These are phyloP conservation scores for Lepeophtheirus nordmannii DNA, from an alignment of 2,888 invertebrate species.

Conservation along the genomic window DNA sequence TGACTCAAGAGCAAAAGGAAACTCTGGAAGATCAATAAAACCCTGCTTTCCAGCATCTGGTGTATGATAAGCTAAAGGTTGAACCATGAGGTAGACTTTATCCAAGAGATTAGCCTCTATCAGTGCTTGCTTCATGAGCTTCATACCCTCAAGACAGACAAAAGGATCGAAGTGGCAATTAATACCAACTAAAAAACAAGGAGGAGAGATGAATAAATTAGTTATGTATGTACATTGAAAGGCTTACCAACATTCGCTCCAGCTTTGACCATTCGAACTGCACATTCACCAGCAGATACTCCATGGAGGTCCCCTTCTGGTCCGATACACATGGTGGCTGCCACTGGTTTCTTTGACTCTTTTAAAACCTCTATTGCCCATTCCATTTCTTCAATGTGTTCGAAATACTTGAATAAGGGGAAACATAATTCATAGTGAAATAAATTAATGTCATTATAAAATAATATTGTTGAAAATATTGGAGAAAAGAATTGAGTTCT, in stretches of 20 bases:
- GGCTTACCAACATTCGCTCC: conserved; percentile 29
- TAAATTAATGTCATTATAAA: neutral
- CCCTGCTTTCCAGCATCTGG: conserved; percentile 31
- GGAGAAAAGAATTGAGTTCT: no score
- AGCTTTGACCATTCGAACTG: conserved; percentile 34
- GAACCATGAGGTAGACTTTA: conserved; percentile 32
- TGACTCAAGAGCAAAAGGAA: conserved; percentile 35
- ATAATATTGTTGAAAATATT: neutral
- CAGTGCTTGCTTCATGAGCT: conserved; percentile 33
- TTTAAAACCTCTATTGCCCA: conserved; percentile 34
- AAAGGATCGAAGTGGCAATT: conserved; percentile 36
- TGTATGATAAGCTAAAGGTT: conserved; percentile 30
- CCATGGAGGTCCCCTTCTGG: conserved; percentile 34
- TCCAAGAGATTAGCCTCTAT: conserved; percentile 30
- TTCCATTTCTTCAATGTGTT: conserved; percentile 34
- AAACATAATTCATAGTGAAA: neutral
- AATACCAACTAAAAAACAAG: conserved; percentile 31
- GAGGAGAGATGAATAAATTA: neutral
- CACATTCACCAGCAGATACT: conserved; percentile 33
- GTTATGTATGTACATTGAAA: neutral
- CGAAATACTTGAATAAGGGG: conserved; percentile 31
- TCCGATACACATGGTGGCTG: conserved; percentile 35
- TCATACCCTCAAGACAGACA: conserved; percentile 30
- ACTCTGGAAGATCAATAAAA: conserved; percentile 37
- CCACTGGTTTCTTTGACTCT: conserved; percentile 31